Percentiles rank a stretch among this genome's conserved stretches.
These are phyloP conservation scores for Bombus waltoni DNA, from an alignment of 1,140 invertebrate species.

Conservation along the genomic window DNA sequence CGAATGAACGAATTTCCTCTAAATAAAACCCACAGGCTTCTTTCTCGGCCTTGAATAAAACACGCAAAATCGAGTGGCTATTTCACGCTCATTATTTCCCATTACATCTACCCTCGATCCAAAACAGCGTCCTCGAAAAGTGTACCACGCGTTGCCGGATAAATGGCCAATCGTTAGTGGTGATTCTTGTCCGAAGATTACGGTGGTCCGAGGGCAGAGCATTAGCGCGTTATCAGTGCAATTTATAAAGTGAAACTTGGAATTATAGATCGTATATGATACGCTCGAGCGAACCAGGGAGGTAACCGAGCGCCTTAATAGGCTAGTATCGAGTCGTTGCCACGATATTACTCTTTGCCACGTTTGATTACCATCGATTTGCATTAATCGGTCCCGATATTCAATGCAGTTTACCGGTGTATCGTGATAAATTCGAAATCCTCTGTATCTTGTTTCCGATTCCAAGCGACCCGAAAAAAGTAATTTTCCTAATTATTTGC, in stretches of 20 bases:
- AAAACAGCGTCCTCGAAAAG: neutral
- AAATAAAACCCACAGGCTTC: neutral
- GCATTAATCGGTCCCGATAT: conserved; percentile 20
- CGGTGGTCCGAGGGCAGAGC: neutral
- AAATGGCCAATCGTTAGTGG: conserved; percentile 4
- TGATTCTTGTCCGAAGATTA: conserved; percentile 19
- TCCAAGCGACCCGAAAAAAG: neutral
- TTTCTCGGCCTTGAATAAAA: neutral
- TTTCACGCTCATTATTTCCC: neutral
- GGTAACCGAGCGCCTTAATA: conserved; percentile 14
- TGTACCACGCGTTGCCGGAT: neutral
- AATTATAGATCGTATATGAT: conserved; percentile 42
- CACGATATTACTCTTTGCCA: conserved; percentile 17
- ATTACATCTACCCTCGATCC: neutral
- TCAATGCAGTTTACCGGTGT: neutral
- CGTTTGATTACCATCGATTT: conserved; percentile 26
- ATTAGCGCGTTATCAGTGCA: conserved; percentile 38
- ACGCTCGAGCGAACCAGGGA: neutral
- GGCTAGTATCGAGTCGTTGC: conserved; percentile 1
- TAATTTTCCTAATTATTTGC: neutral
- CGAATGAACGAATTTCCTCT: neutral
- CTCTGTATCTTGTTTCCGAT: neutral
- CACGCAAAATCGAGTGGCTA: neutral
- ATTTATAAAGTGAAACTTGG: conserved; percentile 50
- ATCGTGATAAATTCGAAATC: conserved; percentile 7